A percentile compares a stretch with the other conserved stretches of the same genome.
Conservation (phyloP, 1,140 invertebrate genomes). For the Lethrus apterus region DNA sequence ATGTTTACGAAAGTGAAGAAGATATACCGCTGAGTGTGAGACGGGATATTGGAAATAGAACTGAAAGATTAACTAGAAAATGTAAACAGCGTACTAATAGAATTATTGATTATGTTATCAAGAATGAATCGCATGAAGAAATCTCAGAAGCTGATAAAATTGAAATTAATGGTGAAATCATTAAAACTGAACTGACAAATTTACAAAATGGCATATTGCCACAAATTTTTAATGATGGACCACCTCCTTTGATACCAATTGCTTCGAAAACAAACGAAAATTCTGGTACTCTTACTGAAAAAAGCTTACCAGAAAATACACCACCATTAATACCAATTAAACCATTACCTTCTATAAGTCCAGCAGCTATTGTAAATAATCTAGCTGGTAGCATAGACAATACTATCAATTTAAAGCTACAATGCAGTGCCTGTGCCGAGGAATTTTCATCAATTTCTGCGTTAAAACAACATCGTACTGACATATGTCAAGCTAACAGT, state of each 20-base stretch:
- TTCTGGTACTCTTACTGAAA: not conserved
- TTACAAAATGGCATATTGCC: not conserved
- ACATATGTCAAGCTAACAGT: constrained; percentile 18
- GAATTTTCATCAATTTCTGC: constrained; percentile 18
- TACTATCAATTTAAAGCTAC: constrained; percentile 17
- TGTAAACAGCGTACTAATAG: not conserved
- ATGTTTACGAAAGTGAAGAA: constrained; percentile 18
- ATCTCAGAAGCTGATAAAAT: too few species aligned
- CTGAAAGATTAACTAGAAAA: not conserved
- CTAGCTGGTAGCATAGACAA: constrained; percentile 17
- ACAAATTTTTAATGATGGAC: constrained; percentile 18
- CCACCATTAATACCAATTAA: constrained; percentile 33
- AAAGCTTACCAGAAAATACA: constrained; percentile 21
- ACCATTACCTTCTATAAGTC: constrained; percentile 12
- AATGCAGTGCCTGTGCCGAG: constrained; percentile 24
- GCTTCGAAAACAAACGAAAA: constrained; percentile 6
- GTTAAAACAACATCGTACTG: constrained; percentile 25
- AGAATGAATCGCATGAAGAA: too few species aligned
- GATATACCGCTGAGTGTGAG: constrained; percentile 19
- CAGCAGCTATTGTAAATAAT: constrained; percentile 14
- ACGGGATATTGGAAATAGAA: not conserved
- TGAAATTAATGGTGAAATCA: too few species aligned
- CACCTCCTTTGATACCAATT: constrained; percentile 30
- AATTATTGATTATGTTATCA: not conserved
- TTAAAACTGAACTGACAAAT: not conserved